These are phyloP conservation scores for Trachops cirrhosus DNA, from an alignment of 2,797 vertebrate genomes.

Conservation along the genomic window DNA sequence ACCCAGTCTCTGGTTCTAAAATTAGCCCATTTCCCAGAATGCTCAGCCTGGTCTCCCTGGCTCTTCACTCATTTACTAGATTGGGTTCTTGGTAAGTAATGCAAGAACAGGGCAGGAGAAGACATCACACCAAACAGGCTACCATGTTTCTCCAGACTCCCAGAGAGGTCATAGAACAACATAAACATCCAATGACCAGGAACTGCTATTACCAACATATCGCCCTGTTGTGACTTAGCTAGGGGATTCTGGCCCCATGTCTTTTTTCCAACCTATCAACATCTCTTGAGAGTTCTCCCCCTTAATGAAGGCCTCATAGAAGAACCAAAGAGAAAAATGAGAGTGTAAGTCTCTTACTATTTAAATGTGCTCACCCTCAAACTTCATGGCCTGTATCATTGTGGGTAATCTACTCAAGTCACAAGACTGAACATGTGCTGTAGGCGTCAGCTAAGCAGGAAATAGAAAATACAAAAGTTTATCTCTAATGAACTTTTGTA, in stretches of 20 bases:
- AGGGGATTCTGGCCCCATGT: neutral
- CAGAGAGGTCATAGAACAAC: neutral
- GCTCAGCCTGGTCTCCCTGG: neutral
- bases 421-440: neutral
- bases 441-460: neutral
- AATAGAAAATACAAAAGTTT: neutral
- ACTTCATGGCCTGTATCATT: neutral
- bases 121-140: neutral
- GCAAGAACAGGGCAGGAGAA: neutral
- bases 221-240: neutral
- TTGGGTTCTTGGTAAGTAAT: neutral
- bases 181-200: neutral
- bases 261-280: neutral
- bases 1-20: neutral
- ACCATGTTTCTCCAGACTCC: neutral
- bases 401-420: neutral
- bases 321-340: neutral
- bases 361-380: neutral
- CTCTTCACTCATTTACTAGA: neutral
- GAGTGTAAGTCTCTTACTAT: neutral
- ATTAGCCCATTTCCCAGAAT: neutral
- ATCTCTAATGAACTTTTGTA: constrained; percentile 1
- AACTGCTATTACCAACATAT: neutral
- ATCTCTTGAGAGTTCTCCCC: neutral
- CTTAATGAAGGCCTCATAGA: neutral